Evolutionary conservation across 2,888 invertebrate species (phyloP), one percentile per base, ranked within the genome.

Genomic region (Pristionchus mayeri): DNA sequence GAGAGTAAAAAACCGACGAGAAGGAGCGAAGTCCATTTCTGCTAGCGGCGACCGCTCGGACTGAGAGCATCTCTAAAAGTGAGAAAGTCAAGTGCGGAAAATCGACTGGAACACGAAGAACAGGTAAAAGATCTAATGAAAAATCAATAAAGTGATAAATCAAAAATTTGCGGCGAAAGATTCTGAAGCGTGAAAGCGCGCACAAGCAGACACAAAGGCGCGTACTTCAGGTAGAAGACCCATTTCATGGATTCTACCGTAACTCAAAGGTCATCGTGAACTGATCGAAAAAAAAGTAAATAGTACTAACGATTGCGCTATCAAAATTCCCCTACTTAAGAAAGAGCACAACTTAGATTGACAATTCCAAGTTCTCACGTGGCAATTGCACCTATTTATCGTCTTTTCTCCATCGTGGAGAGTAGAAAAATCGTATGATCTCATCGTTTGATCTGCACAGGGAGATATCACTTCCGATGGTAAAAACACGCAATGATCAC

Each of bases 31-130:
- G 63, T 34, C 54, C 54, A 57, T 37, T 80, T 57, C 80, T 37
- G 40, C 40, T 57, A 30, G 80, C 54, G 80, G 57, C 54, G 57
- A 80, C 54, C 24, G 57, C 57, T 44, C 80, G 80, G 24, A 57
- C 80, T 37, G 80, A 57, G 7, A 80, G 40, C 80, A 80, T 80
- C 30, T 80, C 57, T 80, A 50, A 48, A 50, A 78, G 18, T 48
- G 30, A 21, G 3, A 9, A 27, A 50, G 34, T 30, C 6, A 27
- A 2, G 0, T 24, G 7, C 24, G 76, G 13, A 18, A 13, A 11
- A 78, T 27, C 76, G 18, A 30, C 11, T 78, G 27, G 27, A 48
- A 50, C 21, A 24, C 30, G 50, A 50, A 30, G 50, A 30, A 50
- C 50, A 50, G 3, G n/a, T 9, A 30, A 78, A 48, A 50, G 34